A percentile compares a stretch with the other conserved stretches of the same genome.
Evolutionary conservation across 2,113 vertebrate species (phyloP).

Genomic region (Gavia stellata): DNA sequence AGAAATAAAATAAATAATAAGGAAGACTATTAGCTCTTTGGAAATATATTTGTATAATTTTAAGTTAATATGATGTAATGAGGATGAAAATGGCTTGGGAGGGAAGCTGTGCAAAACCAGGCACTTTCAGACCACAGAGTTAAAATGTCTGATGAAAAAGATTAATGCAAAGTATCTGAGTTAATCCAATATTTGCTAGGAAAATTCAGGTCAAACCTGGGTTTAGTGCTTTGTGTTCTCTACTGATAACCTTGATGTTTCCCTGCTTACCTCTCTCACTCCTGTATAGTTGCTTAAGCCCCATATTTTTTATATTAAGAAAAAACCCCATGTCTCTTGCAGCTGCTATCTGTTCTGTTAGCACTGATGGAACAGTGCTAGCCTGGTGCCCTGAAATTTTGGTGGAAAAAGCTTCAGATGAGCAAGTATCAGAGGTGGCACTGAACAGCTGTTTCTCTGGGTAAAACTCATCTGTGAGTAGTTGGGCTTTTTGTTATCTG

Average conservation of each 20-base stretch:
- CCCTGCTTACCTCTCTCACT: background rate
- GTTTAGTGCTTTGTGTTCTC: slow-evolving; percentile 11
- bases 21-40: background rate
- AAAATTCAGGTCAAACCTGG: slow-evolving; percentile 47
- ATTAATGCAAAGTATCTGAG: slow-evolving; percentile 25
- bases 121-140: background rate
- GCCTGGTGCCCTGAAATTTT: background rate
- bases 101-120: background rate
- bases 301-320: background rate
- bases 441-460: background rate
- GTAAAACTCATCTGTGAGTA: background rate
- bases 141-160: slow-evolving; percentile 15
- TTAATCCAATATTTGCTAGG: slow-evolving; percentile 18
- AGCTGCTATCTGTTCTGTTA: background rate
- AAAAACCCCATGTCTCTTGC: background rate
- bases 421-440: background rate
- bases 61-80: background rate
- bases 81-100: background rate
- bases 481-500: background rate
- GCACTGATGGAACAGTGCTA: background rate
- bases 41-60: background rate
- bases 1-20: background rate
- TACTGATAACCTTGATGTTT: slow-evolving; percentile 19
- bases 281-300: background rate
- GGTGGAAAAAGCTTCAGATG: background rate